phyloP scores from a whole-genome alignment of 2,888 invertebrate species.

The Drosophila cracens region DNA sequence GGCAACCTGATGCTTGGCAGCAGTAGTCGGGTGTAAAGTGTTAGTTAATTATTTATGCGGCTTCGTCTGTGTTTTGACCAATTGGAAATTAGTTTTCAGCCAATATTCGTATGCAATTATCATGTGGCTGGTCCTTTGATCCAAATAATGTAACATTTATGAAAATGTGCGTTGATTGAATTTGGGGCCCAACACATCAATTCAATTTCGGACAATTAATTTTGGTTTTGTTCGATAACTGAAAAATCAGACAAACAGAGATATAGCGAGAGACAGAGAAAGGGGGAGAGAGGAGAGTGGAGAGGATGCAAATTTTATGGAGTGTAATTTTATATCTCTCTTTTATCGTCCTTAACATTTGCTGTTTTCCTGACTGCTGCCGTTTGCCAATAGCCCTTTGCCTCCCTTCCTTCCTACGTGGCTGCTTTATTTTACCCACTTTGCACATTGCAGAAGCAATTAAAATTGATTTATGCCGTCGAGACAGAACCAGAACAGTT shows the following conservation, averaged over 20 bases:
- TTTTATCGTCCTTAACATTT: slow-evolving; percentile 6
- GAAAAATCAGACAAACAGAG: not conserved
- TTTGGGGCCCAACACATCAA: slow-evolving; percentile 37
- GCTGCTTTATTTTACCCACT: slow-evolving; percentile 62
- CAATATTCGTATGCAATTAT: slow-evolving; percentile 31
- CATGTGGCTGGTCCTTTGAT: slow-evolving; percentile 9
- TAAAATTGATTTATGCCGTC: slow-evolving; percentile 78
- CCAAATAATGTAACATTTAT: slow-evolving; percentile 57
- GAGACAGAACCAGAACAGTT: slow-evolving; percentile 74
- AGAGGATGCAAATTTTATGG: slow-evolving; percentile 24
- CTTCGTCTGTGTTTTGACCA: slow-evolving; percentile 43
- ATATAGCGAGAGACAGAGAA: not conserved
- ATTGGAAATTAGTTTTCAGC: slow-evolving; percentile 61
- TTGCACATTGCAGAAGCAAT: slow-evolving; percentile 73
- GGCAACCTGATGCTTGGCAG: slow-evolving; percentile 15
- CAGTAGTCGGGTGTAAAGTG: slow-evolving; percentile 46
- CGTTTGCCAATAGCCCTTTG: slow-evolving; percentile 1
- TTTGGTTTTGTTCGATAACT: slow-evolving; percentile 45
- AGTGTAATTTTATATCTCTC: slow-evolving; percentile 14
- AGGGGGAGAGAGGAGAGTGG: not conserved
- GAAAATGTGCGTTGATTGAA: slow-evolving; percentile 72
- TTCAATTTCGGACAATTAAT: slow-evolving; percentile 68
- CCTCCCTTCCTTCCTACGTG: slow-evolving; percentile 16
- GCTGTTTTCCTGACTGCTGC: slow-evolving; percentile 3
- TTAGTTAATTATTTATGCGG: slow-evolving; percentile 56